Conservation (phyloP, 2,888 invertebrate genomes). For the Synanthedon andrenaeformis region DNA sequence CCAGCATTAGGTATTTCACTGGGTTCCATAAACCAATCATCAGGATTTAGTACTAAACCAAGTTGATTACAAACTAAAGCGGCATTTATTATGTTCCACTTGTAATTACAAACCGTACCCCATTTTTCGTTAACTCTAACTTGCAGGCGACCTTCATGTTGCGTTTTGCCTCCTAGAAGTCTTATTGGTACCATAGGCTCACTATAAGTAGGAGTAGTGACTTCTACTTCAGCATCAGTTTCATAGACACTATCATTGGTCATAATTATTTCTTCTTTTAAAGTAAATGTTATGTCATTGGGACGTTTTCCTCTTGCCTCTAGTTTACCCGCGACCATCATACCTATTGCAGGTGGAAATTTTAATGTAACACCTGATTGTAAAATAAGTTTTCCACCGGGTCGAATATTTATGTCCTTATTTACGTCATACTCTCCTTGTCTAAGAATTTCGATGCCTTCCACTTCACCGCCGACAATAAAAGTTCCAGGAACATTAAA, state of each 20-base stretch:
- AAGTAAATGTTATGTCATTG: constrained; percentile 82
- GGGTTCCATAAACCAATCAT: constrained; percentile 88
- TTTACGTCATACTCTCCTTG: constrained; percentile 91
- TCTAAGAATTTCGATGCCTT: constrained; percentile 86
- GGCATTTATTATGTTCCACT: constrained; percentile 93
- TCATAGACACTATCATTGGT: constrained; percentile 74
- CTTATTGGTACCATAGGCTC: constrained; percentile 79
- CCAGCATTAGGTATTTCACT: constrained; percentile 85
- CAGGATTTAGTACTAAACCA: constrained; percentile 91
- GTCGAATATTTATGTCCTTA: constrained; percentile 93
- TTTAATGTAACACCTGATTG: constrained; percentile 89
- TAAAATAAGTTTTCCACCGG: constrained; percentile 90
- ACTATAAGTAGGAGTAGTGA: constrained; percentile 71
- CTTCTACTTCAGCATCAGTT: constrained; percentile 68
- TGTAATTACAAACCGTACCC: constrained; percentile 98
- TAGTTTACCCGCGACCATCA: constrained; percentile 95
- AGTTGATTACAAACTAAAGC: constrained; percentile 95
- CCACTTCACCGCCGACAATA: constrained; percentile 91
- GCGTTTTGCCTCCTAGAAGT: constrained; percentile 83
- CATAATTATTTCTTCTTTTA: constrained; percentile 81
- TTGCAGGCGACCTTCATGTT: constrained; percentile 89
- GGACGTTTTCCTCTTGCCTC: constrained; percentile 85
- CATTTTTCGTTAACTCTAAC: constrained; percentile 87
- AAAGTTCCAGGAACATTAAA: constrained; percentile 79
- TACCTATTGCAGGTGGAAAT: constrained; percentile 93